A percentile compares a stretch with the other conserved stretches of the same genome.
Conservation (phyloP, 2,888 invertebrate species). For the Melanotus villosus region DNA sequence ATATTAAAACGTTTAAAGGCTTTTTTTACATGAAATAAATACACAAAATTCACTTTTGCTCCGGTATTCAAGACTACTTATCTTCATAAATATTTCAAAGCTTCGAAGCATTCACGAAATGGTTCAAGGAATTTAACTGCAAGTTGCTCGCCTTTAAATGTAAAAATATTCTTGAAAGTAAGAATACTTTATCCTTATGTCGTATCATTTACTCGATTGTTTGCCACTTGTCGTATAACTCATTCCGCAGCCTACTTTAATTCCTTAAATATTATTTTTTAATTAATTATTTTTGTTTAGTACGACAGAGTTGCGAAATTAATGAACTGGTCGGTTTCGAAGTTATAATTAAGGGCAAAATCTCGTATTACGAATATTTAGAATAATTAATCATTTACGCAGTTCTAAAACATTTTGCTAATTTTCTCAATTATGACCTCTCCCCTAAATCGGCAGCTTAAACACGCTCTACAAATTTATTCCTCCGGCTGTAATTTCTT, state of each 20-base stretch:
- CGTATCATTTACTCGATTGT: slow-evolving; percentile 13
- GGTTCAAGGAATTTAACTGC: slow-evolving; percentile 40
- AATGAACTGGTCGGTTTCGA: too few species aligned
- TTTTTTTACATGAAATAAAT: background rate
- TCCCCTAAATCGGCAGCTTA: background rate
- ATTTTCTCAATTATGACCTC: too few species aligned
- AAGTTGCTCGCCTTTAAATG: slow-evolving; percentile 42
- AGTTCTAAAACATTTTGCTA: too few species aligned
- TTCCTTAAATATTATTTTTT: too few species aligned
- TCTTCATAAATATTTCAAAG: slow-evolving; percentile 23
- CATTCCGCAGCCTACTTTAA: slow-evolving; percentile 7
- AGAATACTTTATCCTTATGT: slow-evolving; percentile 2
- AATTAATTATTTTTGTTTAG: background rate
- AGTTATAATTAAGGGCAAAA: too few species aligned
- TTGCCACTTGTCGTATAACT: background rate
- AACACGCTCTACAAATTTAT: background rate
- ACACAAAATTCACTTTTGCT: slow-evolving; percentile 16
- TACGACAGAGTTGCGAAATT: too few species aligned
- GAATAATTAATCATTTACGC: too few species aligned
- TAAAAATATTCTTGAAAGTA: slow-evolving; percentile 40
- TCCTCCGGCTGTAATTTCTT: background rate
- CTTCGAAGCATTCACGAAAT: slow-evolving; percentile 26
- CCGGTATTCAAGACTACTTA: slow-evolving; percentile 13
- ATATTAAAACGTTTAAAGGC: too few species aligned
- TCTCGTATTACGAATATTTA: background rate